Evolutionary conservation across 2,797 vertebrate species (phyloP).

Genomic region (Morelia viridis): DNA sequence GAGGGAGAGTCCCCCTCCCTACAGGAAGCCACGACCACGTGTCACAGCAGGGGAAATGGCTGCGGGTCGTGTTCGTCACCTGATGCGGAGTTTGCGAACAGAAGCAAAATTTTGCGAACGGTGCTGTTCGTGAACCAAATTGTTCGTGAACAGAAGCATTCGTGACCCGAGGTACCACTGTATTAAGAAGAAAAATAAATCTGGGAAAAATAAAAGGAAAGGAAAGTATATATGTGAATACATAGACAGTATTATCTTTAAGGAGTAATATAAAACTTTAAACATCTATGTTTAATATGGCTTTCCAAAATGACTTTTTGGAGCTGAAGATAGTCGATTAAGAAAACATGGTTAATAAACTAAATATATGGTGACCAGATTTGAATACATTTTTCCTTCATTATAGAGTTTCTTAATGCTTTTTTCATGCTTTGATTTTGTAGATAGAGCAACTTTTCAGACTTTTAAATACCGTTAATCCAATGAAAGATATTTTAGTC

Average conservation of each 20-base stretch:
- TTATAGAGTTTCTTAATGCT: neutral
- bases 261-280: neutral
- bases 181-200: neutral
- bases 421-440: neutral
- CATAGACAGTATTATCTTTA: neutral
- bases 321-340: neutral
- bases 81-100: no score
- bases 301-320: neutral
- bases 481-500: neutral
- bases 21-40: no score
- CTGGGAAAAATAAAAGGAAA: neutral
- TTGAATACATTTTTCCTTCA: neutral
- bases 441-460: neutral
- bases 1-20: no score
- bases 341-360: neutral
- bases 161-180: no score
- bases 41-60: no score
- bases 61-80: no score
- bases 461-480: neutral
- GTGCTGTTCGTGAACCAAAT: no score
- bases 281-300: neutral
- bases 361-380: neutral
- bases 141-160: no score
- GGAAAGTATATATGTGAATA: neutral
- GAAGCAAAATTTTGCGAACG: no score